phyloP scores from a whole-genome alignment of 92 coral and sea anemone genomes.

The Siderastrea siderea region DNA sequence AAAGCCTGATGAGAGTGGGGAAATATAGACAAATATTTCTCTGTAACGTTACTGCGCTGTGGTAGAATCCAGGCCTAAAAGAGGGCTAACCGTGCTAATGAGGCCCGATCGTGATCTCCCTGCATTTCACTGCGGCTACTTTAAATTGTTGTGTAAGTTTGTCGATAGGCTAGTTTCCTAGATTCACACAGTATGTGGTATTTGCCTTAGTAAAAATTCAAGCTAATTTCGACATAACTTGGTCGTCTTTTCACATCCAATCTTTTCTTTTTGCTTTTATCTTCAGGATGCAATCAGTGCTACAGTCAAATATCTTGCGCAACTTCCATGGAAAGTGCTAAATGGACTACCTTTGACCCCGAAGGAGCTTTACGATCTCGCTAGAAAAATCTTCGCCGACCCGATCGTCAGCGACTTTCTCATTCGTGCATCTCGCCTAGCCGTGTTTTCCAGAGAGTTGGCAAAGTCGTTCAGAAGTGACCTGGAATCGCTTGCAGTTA shows the following conservation, averaged over 20 bases:
- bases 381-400: conserved; percentile 43
- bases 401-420: conserved; percentile 57
- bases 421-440: conserved; percentile 55
- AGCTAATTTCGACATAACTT: too few relatives aligned
- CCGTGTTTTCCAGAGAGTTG: conserved; percentile 61
- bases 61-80: too few relatives aligned
- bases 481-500: conserved; percentile 64
- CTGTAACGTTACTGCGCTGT: too few relatives aligned
- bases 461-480: conserved; percentile 64
- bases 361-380: conserved; percentile 22
- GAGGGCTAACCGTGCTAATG: too few relatives aligned
- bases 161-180: too few relatives aligned
- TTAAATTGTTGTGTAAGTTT: too few relatives aligned
- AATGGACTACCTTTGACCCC: not conserved
- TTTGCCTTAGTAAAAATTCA: too few relatives aligned
- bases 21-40: too few relatives aligned
- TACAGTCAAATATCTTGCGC: conserved; percentile 2
- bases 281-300: conserved; percentile 23
- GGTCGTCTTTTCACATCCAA: not conserved
- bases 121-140: too few relatives aligned
- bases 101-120: too few relatives aligned
- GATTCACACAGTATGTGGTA: too few relatives aligned
- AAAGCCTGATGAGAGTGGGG: too few relatives aligned
- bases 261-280: not conserved
- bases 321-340: conserved; percentile 30